phyloP scores from a whole-genome alignment of 2,113 vertebrate genomes.

The Raphicerus campestris region DNA sequence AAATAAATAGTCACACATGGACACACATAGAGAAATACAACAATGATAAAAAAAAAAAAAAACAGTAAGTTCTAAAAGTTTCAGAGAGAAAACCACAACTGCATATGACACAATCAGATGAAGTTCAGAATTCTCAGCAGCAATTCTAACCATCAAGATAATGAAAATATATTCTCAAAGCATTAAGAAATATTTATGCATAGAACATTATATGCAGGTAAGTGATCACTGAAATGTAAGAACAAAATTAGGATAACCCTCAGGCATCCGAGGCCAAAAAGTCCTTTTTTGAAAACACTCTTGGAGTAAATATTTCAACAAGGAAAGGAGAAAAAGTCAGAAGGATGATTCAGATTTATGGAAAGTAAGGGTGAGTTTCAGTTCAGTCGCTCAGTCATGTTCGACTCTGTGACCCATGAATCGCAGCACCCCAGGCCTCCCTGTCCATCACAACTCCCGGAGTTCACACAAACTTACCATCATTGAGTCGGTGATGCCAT shows the following conservation, averaged over 20 bases:
- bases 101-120: neutral
- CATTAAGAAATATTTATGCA: neutral
- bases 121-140: neutral
- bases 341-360: neutral
- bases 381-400: accelerated
- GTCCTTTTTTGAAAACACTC: neutral
- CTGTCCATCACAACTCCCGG: too few relatives aligned
- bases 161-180: neutral
- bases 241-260: neutral
- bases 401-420: too few relatives aligned
- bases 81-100: neutral
- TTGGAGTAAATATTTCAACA: neutral
- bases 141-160: neutral
- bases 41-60: neutral
- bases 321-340: neutral
- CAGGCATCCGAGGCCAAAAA: neutral
- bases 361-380: neutral
- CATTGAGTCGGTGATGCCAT: too few relatives aligned
- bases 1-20: neutral
- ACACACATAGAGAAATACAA: neutral
- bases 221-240: neutral
- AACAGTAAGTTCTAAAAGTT: neutral
- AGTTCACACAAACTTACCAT: accelerated
- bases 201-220: neutral
- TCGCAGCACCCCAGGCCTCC: accelerated